Evolutionary conservation across 1,140 invertebrate genomes (phyloP), one percentile per base, ranked within the genome.

Genomic region (Drosophila varians): DNA sequence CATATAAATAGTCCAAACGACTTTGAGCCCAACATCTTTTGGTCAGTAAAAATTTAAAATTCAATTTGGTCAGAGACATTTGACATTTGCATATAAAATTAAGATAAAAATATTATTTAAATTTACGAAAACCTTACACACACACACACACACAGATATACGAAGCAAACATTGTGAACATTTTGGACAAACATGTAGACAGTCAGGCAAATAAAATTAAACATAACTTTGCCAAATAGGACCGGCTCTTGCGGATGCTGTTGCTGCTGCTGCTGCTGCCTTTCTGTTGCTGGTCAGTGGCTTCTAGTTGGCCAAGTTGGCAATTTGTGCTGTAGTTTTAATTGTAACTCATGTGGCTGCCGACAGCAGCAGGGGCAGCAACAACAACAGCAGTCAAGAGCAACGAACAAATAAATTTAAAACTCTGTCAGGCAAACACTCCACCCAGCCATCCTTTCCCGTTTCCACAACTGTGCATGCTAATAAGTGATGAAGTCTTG

Each of bases 31-130:
- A 26, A 51, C 19, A 48, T 40, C 62, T 68, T 31, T 34, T 42
- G 40, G 28, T 5, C 21, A n/a, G 36, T n/a, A 18, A 16, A 49
- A 76, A 76, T 83, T 75, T 68, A 60, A 87, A 86, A 74, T 87
- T 86, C 77, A 87, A 77, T 77, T 87, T 82, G 47, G n/a, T 1
- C 23, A 43, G 56, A 53, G 61, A 74, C 77, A 75, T 82, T 82
- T 74, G 61, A 38, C 70, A 87, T 88, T 88, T 87, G 83, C 82
- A 88, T 88, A 77, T 82, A 77, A 82, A 87, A 88, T 88, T 87
- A 77, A 82, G 74, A 88, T 69, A 74, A 71, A 77, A 77, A 55
- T 70, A 38, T 71, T 68, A 75, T 79, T 76, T 79, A 84, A 84
- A 84, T 31, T 11, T 75, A 42, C 28, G 34, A 12, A 43, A 9